Evolutionary conservation across 2,888 invertebrate genomes (phyloP), one percentile per base, ranked within the genome.

Genomic region (Drosophila helvetica): DNA sequence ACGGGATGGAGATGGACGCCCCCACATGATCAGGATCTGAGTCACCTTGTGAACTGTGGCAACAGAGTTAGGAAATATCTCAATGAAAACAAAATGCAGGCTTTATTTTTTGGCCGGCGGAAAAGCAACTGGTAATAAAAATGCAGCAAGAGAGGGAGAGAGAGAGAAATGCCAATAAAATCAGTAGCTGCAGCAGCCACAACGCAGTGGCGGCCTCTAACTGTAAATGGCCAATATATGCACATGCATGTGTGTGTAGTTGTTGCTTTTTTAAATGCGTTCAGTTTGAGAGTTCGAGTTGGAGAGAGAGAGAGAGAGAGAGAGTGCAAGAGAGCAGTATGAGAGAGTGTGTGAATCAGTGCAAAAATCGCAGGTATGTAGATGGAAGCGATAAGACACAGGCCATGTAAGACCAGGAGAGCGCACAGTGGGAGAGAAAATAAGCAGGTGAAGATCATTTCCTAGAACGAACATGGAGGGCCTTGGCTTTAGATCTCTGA

Each of bases 191-290:
- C 70, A 65, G 62, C 57, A 62, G 17, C 47, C 43, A 33, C 53
- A 19, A 17, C 38, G 33, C 65, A 43, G 30, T 27, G 25, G 74
- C 75, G 64, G 80, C 74, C 65, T 61, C 77, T 86, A 82, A 86
- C 82, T 81, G 82, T 82, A 84, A 82, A 84, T 71, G 70, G 67
- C 55, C 65, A 69, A 58, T 63, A 66, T 53, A 12, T 38, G 30
- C 9, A 30, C 3, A n/a, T n/a, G 15, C 54, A 42, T 54, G 12
- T 61, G 53, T 54, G 38, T 47, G 57, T 48, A n/a, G 30, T 30
- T n/a, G 15, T 57, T 66, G 54, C 33, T 12, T 33, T 33, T 63
- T 25, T 54, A 54, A 56, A 12, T 43, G 57, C 56, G 48, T 61
- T 63, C 25, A 57, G 63, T 22, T 54, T 62, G 53, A 38, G 74